Evolutionary conservation across 2,888 invertebrate species (phyloP).

Genomic region (Apamea anceps): DNA sequence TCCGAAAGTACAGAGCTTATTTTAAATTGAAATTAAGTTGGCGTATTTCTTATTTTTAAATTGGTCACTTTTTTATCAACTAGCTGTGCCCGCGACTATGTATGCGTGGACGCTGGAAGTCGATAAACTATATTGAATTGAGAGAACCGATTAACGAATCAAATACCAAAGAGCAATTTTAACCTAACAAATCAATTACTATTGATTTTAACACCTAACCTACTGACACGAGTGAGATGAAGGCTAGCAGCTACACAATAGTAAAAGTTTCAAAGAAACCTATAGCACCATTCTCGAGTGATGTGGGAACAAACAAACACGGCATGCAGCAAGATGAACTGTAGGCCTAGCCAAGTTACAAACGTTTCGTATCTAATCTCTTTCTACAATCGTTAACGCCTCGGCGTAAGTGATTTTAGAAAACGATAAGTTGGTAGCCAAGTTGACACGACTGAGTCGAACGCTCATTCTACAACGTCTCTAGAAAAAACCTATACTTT

Average conservation of each 20-base stretch:
- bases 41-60: background rate
- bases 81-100: no score
- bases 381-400: no score
- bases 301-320: background rate
- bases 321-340: background rate
- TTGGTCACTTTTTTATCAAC: background rate
- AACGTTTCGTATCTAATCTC: no score
- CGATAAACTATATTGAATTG: background rate
- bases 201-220: background rate
- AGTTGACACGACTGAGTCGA: no score
- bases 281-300: background rate
- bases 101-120: no score
- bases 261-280: background rate
- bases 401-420: no score
- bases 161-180: background rate
- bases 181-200: background rate
- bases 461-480: no score
- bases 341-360: no score
- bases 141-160: background rate
- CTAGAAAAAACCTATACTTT: no score
- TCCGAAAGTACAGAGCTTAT: background rate
- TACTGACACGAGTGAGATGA: background rate
- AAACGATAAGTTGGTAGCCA: no score
- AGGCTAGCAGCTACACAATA: background rate
- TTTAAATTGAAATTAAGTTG: background rate